These are phyloP conservation scores for Tauraco hartlaubi DNA, from an alignment of 2,797 vertebrate species.

Conservation along the genomic window DNA sequence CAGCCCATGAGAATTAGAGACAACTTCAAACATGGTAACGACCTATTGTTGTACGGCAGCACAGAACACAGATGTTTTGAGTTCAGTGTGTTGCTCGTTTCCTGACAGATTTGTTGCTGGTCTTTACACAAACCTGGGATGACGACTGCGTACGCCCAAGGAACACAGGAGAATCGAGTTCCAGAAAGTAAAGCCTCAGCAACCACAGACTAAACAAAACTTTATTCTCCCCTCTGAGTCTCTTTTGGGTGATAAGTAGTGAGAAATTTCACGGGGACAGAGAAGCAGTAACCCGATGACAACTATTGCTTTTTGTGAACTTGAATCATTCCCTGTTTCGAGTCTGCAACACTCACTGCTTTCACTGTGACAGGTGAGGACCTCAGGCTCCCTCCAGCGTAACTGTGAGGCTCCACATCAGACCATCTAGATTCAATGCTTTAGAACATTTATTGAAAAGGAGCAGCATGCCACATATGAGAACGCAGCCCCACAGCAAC, in stretches of 20 bases:
- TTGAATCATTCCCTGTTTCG: background rate
- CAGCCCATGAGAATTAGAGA: background rate
- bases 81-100: background rate
- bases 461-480: background rate
- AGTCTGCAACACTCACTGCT: background rate
- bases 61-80: background rate
- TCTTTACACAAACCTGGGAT: background rate
- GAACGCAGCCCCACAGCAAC: background rate
- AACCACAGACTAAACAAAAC: background rate
- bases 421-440: background rate
- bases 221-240: background rate
- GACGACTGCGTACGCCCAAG: too few relatives aligned
- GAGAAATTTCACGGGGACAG: background rate
- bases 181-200: background rate
- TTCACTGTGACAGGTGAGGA: background rate
- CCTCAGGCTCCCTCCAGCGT: background rate
- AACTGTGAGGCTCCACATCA: background rate
- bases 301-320: background rate
- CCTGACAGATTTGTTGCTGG: background rate
- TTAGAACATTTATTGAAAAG: background rate
- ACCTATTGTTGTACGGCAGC: background rate
- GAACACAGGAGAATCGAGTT: background rate
- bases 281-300: background rate
- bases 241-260: background rate
- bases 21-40: rapidly evolving